These are phyloP conservation scores for Porites cylindrica DNA, from an alignment of 92 coral and sea anemone species.

Conservation along the genomic window DNA sequence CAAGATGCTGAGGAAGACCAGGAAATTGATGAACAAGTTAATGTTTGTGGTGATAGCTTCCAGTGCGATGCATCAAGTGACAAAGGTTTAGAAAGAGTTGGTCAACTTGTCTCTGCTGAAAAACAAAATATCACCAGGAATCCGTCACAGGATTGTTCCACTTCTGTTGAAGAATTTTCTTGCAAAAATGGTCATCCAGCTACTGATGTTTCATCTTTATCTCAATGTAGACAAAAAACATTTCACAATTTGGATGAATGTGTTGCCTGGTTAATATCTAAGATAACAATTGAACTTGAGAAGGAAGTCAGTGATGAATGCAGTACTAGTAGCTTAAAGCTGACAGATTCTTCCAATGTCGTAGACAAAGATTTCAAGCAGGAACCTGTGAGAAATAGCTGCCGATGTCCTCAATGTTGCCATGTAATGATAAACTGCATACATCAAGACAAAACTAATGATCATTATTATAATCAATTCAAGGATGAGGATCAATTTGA, in stretches of 20 bases:
- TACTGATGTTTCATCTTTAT: neutral
- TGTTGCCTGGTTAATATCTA: conserved; percentile 26
- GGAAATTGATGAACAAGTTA: conserved; percentile 50
- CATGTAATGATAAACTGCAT: conserved; percentile 36
- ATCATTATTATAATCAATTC: neutral
- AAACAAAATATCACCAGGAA: neutral
- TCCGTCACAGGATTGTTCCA: neutral
- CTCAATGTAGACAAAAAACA: neutral
- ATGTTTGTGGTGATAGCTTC: neutral
- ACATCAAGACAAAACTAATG: conserved; percentile 16
- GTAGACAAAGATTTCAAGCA: neutral
- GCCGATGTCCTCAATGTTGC: conserved; percentile 66
- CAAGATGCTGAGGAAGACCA: conserved; percentile 72
- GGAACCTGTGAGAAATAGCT: conserved; percentile 1
- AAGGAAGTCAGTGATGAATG: conserved; percentile 6
- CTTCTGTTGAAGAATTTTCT: neutral
- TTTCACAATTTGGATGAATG: conserved; percentile 33
- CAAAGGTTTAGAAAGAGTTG: neutral
- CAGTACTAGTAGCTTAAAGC: neutral
- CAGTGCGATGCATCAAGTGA: neutral
- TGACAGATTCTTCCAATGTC: neutral
- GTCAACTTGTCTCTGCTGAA: neutral
- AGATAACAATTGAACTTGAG: conserved; percentile 19
- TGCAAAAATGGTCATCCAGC: neutral
- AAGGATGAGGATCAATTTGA: neutral